These are phyloP conservation scores for Carcina quercana DNA, from an alignment of 2,888 invertebrate species.

Conservation along the genomic window DNA sequence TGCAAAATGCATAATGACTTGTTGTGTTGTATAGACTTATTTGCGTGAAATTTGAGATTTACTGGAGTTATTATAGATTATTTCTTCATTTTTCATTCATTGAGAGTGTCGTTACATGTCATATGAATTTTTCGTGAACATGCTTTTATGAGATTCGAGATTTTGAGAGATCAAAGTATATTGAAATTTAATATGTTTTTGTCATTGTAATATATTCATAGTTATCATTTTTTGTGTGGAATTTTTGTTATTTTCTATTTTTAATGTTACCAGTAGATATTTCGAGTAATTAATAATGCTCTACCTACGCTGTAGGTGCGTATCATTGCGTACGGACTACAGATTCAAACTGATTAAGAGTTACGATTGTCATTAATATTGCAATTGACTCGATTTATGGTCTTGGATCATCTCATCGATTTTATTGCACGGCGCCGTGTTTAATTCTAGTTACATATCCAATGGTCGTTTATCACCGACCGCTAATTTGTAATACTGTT, in stretches of 20 bases:
- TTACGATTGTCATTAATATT: conserved; percentile 62
- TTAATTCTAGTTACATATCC: conserved; percentile 39
- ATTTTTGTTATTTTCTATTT: not conserved
- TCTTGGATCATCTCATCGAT: conserved; percentile 45
- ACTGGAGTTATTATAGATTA: too few relatives aligned
- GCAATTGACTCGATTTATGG: conserved; percentile 60
- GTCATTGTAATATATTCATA: too few relatives aligned
- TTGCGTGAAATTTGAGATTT: too few relatives aligned
- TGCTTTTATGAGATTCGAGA: too few relatives aligned
- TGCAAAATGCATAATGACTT: too few relatives aligned
- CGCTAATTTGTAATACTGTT: conserved; percentile 39
- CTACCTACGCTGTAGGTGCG: conserved; percentile 34
- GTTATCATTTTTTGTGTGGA: too few relatives aligned
- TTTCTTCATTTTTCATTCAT: too few relatives aligned
- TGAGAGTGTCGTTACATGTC: too few relatives aligned
- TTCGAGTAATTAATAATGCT: not conserved
- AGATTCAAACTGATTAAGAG: conserved; percentile 53
- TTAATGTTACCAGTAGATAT: not conserved
- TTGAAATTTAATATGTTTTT: too few relatives aligned
- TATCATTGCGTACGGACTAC: conserved; percentile 40
- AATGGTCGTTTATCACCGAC: conserved; percentile 31
- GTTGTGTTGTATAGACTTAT: too few relatives aligned
- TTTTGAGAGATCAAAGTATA: too few relatives aligned
- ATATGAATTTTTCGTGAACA: too few relatives aligned
- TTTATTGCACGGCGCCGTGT: conserved; percentile 40